Conservation (phyloP, 2,113 vertebrate species). For the Pyrgilauda ruficollis region DNA sequence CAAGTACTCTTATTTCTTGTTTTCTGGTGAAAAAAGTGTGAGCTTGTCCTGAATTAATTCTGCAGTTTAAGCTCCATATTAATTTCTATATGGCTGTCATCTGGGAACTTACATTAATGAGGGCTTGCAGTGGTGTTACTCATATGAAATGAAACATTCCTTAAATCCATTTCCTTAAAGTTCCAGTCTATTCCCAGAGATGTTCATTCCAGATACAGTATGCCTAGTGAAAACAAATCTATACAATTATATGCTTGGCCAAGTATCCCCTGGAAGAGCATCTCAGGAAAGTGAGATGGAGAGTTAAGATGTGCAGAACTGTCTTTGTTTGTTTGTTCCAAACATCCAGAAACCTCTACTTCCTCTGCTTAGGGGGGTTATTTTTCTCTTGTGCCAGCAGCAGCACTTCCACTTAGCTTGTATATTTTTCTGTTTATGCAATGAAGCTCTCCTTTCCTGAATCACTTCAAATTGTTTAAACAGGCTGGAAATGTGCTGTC, state of each 20-base stretch:
- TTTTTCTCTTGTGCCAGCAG: neutral
- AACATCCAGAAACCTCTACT: neutral
- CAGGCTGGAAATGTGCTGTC: neutral
- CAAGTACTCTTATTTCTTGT: neutral
- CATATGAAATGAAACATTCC: neutral
- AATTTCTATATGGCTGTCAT: neutral
- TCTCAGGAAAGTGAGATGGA: neutral
- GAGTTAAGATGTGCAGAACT: neutral
- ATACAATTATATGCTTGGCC: neutral
- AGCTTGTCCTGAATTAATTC: neutral
- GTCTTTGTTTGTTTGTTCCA: neutral
- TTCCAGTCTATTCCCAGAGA: neutral
- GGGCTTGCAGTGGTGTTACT: neutral
- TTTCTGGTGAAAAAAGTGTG: rapidly evolving
- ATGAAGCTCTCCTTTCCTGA: neutral
- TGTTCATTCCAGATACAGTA: neutral
- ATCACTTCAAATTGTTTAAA: neutral
- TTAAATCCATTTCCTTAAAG: neutral
- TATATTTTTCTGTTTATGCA: neutral
- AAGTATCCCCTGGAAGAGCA: neutral
- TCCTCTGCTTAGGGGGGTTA: neutral
- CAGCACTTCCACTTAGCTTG: neutral
- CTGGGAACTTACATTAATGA: neutral
- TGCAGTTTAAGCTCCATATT: neutral
- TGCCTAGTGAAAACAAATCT: neutral